Base-by-base conservation (phyloP, 1,140 invertebrate genomes). In the Rhyzopertha dominica region DNA sequence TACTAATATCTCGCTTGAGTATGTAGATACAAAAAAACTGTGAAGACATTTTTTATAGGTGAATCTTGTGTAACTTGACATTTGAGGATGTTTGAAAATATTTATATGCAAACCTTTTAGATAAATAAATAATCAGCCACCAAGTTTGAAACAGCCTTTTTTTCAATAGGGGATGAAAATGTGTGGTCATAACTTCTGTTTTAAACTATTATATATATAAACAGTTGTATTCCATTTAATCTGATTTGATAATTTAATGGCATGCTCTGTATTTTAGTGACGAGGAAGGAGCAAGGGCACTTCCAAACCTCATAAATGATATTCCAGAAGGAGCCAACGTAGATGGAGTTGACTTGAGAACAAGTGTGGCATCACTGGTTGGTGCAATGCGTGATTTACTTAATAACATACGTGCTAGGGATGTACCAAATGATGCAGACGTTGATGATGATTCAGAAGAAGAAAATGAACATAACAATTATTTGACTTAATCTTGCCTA, bases 301-400 rank as follows among this genome's bases (percentile, higher is more conserved):
- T 58, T 14, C 62, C 54, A 9, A 47, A 48, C 20, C 42, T 19
- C 41, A 51, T 34, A 24, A 54, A 41, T 25, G 39, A 26, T 5
- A n/a, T n/a, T n/a, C n/a, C n/a, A n/a, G 39, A 29, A 16, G 30
- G 20, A 13, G 47, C 50, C 10, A 47, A 37, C 22, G 53, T 49
- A 37, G 54, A 56, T 7, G 61, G 48, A 26, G 55, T 43, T 24
- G 79, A 80, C 51, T 65, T 84, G n/a, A 67, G 73, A 35, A 70
- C 76, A 22, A 81, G 80, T 42, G 73, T 85, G 1, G 79, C 71
- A 1, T 73, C 74, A 1, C 67, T 85, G 19, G 70, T 87, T 43
- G 81, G 83, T 57, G 82, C 82, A 2, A 84, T 87, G 80, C 63
- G 83, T 13, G 80, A 86, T 56, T 68, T 87, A 24, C 61, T 87